Percentiles rank a stretch among this genome's conserved stretches.
Evolutionary conservation across 2,113 vertebrate genomes (phyloP).

Genomic region (Bombycilla garrulus): DNA sequence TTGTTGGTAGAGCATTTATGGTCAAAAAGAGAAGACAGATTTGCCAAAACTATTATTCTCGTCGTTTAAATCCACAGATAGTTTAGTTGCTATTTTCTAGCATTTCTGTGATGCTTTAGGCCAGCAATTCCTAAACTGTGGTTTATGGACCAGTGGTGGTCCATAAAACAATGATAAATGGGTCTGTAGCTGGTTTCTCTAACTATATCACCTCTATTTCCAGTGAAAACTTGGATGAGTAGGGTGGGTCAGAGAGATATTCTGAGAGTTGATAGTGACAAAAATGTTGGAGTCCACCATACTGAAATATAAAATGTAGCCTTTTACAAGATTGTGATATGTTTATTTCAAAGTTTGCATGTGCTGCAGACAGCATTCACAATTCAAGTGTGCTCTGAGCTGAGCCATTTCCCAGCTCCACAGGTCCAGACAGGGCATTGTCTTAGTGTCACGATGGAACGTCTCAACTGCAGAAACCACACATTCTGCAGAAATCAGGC

Average conservation of each 20-base stretch:
- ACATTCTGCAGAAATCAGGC: not conserved
- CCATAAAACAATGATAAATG: conserved; percentile 23
- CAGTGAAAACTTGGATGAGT: not conserved
- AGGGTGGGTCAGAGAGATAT: not conserved
- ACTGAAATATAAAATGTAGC: not conserved
- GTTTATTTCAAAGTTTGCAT: not conserved
- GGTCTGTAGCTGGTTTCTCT: conserved; percentile 1
- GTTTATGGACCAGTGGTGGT: conserved; percentile 27
- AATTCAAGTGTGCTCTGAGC: not conserved
- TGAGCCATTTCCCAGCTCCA: not conserved
- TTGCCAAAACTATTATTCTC: conserved; percentile 36
- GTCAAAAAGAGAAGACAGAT: not conserved
- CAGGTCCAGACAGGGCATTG: not conserved
- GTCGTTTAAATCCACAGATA: not conserved
- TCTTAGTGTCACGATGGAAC: not conserved
- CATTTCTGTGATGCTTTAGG: not conserved
- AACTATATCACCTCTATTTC: conserved; percentile 38
- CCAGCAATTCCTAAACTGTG: not conserved
- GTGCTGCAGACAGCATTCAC: not conserved
- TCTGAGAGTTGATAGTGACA: not conserved
- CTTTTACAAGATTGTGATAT: not conserved
- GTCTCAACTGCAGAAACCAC: not conserved
- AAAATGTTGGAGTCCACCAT: not conserved
- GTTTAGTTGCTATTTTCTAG: conserved; percentile 21
- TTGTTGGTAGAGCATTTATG: conserved; percentile 28